Evolutionary conservation across 2,888 invertebrate species (phyloP).

Genomic region (Drosophila testacea): DNA sequence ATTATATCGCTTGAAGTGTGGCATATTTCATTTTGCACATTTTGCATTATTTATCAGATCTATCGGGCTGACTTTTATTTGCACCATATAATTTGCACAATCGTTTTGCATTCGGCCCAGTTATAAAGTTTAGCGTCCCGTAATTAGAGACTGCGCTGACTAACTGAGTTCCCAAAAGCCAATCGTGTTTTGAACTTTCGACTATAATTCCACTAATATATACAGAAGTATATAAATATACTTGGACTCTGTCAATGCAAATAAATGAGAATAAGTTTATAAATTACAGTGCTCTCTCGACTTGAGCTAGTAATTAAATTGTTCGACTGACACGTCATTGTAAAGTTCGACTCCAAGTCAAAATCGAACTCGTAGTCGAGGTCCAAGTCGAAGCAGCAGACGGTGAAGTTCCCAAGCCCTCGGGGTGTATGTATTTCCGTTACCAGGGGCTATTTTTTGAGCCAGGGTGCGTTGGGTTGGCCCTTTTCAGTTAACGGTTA

Average conservation of each 20-base stretch:
- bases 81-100: conserved; percentile 58
- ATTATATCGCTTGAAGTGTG: conserved; percentile 42
- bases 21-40: conserved; percentile 29
- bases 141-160: conserved; percentile 46
- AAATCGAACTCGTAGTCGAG: neutral
- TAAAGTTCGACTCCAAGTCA: conserved; percentile 2
- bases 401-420: conserved; percentile 61
- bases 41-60: conserved; percentile 67
- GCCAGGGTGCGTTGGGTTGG: conserved; percentile 8
- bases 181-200: conserved; percentile 38
- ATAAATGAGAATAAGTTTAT: conserved; percentile 22
- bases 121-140: conserved; percentile 18
- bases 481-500: conserved; percentile 55
- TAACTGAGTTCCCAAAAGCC: conserved; percentile 16
- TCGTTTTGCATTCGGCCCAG: conserved; percentile 43
- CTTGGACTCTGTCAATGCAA: conserved; percentile 10
- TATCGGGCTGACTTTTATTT: conserved; percentile 38
- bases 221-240: conserved; percentile 2
- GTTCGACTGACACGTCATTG: conserved; percentile 63
- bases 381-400: conserved; percentile 50
- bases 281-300: conserved; percentile 63
- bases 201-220: conserved; percentile 6
- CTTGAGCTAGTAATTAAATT: conserved; percentile 67
- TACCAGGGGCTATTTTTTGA: conserved; percentile 16
- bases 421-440: conserved; percentile 1